A percentile compares a stretch with the other conserved stretches of the same genome.
These are phyloP conservation scores for Hyles euphorbiae DNA, from an alignment of 1,140 invertebrate genomes.

Conservation along the genomic window DNA sequence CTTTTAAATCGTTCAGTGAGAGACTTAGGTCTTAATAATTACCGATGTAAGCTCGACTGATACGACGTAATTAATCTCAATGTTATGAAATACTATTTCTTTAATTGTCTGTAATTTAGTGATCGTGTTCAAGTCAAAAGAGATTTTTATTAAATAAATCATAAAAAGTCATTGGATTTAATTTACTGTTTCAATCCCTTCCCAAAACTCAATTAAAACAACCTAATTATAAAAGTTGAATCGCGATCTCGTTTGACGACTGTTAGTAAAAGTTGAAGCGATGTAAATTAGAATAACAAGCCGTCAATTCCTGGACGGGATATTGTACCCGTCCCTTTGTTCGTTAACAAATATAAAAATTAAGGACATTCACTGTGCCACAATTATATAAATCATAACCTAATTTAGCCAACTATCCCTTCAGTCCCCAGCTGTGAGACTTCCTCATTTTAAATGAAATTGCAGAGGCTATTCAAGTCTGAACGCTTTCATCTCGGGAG, in stretches of 20 bases:
- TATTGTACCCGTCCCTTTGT: too few relatives aligned
- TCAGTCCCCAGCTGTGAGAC: conserved; percentile 31
- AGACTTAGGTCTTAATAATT: conserved; percentile 50
- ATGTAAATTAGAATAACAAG: too few relatives aligned
- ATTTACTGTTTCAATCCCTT: neutral
- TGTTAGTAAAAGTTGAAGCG: too few relatives aligned
- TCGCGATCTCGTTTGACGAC: too few relatives aligned
- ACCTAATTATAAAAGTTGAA: conserved; percentile 8
- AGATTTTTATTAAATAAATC: conserved; percentile 74
- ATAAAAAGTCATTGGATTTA: conserved; percentile 35
- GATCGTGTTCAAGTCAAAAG: conserved; percentile 74
- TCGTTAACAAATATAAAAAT: too few relatives aligned
- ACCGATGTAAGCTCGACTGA: conserved; percentile 59
- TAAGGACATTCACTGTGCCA: too few relatives aligned
- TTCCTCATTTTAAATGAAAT: conserved; percentile 34
- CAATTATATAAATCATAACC: conserved; percentile 17
- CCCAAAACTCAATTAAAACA: neutral
- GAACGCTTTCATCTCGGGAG: conserved; percentile 38
- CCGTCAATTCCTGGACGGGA: too few relatives aligned
- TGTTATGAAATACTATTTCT: conserved; percentile 63
- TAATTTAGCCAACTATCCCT: conserved; percentile 26
- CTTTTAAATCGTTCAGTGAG: conserved; percentile 47
- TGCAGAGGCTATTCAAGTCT: conserved; percentile 33
- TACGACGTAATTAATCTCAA: conserved; percentile 58
- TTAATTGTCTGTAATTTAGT: conserved; percentile 72